phyloP scores from a whole-genome alignment of 1,140 invertebrate genomes.

The Drosophila santomea region DNA sequence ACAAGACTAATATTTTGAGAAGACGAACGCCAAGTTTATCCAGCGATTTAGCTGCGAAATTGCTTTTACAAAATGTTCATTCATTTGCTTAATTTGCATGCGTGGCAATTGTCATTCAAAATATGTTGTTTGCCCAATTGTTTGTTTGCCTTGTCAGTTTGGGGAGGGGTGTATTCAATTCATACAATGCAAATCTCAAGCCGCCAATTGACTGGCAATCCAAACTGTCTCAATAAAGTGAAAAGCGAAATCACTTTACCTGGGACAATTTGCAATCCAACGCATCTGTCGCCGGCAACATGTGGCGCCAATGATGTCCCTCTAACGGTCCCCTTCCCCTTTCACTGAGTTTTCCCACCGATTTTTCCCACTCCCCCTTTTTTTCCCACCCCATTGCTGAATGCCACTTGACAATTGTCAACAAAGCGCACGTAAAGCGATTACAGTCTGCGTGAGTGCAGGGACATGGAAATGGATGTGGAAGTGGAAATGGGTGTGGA shows the following conservation, averaged over 20 bases:
- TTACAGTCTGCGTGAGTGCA: conserved; percentile 60
- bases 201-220: conserved; percentile 41
- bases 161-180: neutral
- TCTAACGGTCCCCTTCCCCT: conserved; percentile 3
- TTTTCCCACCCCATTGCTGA: conserved; percentile 8
- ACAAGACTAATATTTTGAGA: conserved; percentile 29
- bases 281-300: conserved; percentile 56
- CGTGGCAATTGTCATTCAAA: conserved; percentile 21
- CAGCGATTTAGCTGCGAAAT: conserved; percentile 16
- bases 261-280: conserved; percentile 50
- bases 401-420: conserved; percentile 56
- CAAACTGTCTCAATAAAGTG: conserved; percentile 38
- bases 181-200: conserved; percentile 1
- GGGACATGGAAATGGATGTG: conserved; percentile 32
- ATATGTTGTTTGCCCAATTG: conserved; percentile 27
- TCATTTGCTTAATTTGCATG: conserved; percentile 40
- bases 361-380: conserved; percentile 7
- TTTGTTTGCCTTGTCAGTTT: conserved; percentile 14
- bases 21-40: conserved; percentile 9
- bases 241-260: conserved; percentile 25
- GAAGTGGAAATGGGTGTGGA: too few species aligned
- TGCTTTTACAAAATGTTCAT: conserved; percentile 28
- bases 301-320: conserved; percentile 54
- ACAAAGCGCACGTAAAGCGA: conserved; percentile 65
- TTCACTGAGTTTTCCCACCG: neutral